Evolutionary conservation across 2,113 vertebrate species (phyloP), one percentile per base, ranked within the genome.

Genomic region (Thryonomys swinderianus): DNA sequence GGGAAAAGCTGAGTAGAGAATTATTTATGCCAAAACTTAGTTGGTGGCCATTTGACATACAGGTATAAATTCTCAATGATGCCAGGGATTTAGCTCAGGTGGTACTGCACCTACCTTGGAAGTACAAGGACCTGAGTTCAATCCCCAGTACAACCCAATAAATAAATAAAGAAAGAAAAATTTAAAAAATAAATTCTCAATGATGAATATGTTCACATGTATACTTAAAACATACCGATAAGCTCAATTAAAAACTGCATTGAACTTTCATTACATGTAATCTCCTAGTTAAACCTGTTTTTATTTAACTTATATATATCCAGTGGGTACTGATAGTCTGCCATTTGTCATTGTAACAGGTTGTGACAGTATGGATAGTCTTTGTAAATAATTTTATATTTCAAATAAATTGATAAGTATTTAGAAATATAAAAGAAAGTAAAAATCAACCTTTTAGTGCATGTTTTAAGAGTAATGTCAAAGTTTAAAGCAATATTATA

Each of bases 351-450:
- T 88, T n/a, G 21, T 25, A 84, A 18, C 94, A 94, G 37, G 27
- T 85, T 83, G 30, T 78, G 23, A 51, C 45, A 81, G 51, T 93
- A 51, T 90, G 6, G 16, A 40, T 42, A 51, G 61, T 79, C 34
- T 76, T 89, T 59, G 67, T 71, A 64, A 82, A 45, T 83, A 73
- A 42, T 48, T 71, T 76, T 76, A 30, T 74, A 20, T 92, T 91
- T 73, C 61, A 90, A 92, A 32, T 83, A 84, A 90, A 53, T n/a
- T 83, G 37, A 7, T 66, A 45, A 93, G 67, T 96, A 62, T 88
- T 87, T 94, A 76, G 13, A 93, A 81, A 76, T 40, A 90, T 57
- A 73, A 14, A 80, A 81, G 2, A 2, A 79, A 79, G 32, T 59
- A 69, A 64, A 13, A 53, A 76, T 69, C 4, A 55, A 64, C 10